A percentile compares a stretch with the other conserved stretches of the same genome.
Conservation (phyloP, 2,113 vertebrate genomes). For the Prionailurus viverrinus region DNA sequence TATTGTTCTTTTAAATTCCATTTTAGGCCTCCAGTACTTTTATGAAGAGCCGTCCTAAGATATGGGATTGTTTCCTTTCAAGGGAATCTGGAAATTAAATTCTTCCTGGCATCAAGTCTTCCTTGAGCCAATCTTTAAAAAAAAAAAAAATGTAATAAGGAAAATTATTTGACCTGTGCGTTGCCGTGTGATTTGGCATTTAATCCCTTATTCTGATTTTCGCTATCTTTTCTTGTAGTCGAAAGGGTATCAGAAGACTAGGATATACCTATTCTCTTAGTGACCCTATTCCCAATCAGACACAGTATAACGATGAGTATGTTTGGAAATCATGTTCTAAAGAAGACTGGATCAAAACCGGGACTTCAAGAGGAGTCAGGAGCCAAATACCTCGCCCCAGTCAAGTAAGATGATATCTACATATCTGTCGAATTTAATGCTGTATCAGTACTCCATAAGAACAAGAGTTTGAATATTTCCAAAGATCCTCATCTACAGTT, state of each 20-base stretch:
- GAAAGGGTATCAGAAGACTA: slow-evolving; percentile 81
- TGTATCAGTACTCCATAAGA: background rate
- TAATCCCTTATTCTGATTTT: slow-evolving; percentile 35
- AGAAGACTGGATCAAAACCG: slow-evolving; percentile 80
- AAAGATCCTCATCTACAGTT: background rate
- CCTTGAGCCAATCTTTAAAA: background rate
- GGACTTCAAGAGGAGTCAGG: slow-evolving; percentile 77
- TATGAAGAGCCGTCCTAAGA: background rate
- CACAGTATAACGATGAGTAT: slow-evolving; percentile 88
- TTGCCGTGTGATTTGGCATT: background rate
- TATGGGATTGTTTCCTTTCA: background rate
- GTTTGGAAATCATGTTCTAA: slow-evolving; percentile 87
- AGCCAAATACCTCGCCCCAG: slow-evolving; percentile 85
- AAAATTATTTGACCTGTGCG: slow-evolving; percentile 13
- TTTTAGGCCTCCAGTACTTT: background rate
- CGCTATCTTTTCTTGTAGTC: slow-evolving; percentile 77
- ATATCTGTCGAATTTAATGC: background rate
- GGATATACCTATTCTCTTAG: slow-evolving; percentile 83
- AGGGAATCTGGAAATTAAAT: background rate
- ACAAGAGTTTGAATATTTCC: background rate
- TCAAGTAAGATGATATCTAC: slow-evolving; percentile 82
- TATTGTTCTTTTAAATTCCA: background rate
- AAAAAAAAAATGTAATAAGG: background rate
- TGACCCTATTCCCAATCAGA: slow-evolving; percentile 85
- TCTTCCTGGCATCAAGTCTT: slow-evolving; percentile 38